Percentiles rank a stretch among this genome's conserved stretches.
Evolutionary conservation across 2,888 invertebrate species (phyloP).

Genomic region (Frankliniella fusca): DNA sequence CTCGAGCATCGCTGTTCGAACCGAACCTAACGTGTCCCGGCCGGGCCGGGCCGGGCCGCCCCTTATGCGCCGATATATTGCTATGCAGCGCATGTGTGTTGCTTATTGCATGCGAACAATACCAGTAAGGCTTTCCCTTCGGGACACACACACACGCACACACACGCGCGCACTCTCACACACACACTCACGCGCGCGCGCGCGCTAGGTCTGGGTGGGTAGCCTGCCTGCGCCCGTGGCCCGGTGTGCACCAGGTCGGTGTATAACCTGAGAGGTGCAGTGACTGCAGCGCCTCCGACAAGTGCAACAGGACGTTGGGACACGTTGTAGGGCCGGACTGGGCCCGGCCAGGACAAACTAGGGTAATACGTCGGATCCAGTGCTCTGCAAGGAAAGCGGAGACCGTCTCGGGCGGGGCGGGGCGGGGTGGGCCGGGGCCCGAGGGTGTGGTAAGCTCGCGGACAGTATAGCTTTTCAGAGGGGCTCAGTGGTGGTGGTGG

Average conservation of each 20-base stretch:
- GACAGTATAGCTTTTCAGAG: no score
- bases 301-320: not conserved
- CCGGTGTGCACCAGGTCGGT: no score
- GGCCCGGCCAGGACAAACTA: not conserved
- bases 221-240: no score
- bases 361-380: constrained; percentile 12
- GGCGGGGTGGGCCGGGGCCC: not conserved
- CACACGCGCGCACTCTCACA: not conserved
- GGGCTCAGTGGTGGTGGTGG: no score
- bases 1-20: not conserved
- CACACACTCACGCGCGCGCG: not conserved
- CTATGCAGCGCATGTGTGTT: not conserved
- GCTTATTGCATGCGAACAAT: not conserved
- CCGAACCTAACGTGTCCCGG: not conserved
- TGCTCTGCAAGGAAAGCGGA: not conserved
- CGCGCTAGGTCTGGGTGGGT: no score
- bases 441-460: no score
- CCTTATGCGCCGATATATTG: not conserved
- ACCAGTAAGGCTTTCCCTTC: not conserved
- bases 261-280: not conserved
- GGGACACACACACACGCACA: not conserved
- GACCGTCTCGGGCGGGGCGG: not conserved
- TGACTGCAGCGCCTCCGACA: not conserved
- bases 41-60: no score
- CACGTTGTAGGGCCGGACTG: not conserved